A percentile compares a stretch with the other conserved stretches of the same genome.
These are phyloP conservation scores for Apotomis capreana DNA, from an alignment of 2,888 invertebrate species.

Conservation along the genomic window DNA sequence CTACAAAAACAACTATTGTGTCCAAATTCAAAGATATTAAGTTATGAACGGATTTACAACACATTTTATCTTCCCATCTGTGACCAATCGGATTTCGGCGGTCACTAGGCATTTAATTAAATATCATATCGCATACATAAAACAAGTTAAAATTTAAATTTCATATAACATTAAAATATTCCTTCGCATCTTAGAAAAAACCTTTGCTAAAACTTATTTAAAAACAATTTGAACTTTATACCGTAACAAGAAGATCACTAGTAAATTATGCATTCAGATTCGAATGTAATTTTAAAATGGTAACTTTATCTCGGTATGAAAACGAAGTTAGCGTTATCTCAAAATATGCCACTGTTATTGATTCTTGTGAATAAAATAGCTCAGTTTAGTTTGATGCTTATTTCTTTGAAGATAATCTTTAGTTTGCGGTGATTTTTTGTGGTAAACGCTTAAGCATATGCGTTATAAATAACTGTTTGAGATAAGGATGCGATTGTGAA, in stretches of 20 bases:
- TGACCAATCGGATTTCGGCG: conserved; percentile 23
- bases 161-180: conserved; percentile 19
- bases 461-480: conserved; percentile 12
- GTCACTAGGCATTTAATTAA: conserved; percentile 18
- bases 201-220: neutral
- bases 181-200: conserved; percentile 3
- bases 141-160: conserved; percentile 33
- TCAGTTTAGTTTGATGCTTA: conserved; percentile 1
- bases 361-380: conserved; percentile 27
- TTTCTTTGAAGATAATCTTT: neutral
- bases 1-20: neutral
- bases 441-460: conserved; percentile 12
- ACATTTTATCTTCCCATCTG: conserved; percentile 21
- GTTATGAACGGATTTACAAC: conserved; percentile 8
- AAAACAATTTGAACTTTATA: conserved; percentile 11
- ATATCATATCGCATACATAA: conserved; percentile 28
- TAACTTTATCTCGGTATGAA: conserved; percentile 35
- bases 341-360: conserved; percentile 37
- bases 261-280: conserved; percentile 2
- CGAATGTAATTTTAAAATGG: conserved; percentile 29
- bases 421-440: neutral
- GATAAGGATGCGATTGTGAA: conserved; percentile 33
- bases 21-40: conserved; percentile 13
- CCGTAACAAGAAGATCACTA: neutral
- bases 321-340: conserved; percentile 37